Evolutionary conservation across 1,140 invertebrate species (phyloP).

Genomic region (Nymphalis io): DNA sequence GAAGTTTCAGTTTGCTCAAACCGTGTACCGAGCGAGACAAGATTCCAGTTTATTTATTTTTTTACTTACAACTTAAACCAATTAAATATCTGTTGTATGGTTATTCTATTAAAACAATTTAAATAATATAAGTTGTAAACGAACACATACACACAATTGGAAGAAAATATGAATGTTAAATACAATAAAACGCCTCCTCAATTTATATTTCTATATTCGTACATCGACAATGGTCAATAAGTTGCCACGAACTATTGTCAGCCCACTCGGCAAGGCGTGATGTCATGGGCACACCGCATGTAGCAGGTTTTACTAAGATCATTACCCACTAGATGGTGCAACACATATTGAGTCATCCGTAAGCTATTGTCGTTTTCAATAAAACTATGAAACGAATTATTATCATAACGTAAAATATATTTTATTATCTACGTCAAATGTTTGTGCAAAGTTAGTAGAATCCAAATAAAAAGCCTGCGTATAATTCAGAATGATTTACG

Average conservation of each 20-base stretch:
- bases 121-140: neutral
- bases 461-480: too few species aligned
- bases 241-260: conserved; percentile 3
- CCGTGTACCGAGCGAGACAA: too few species aligned
- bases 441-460: too few species aligned
- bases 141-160: neutral
- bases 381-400: too few species aligned
- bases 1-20: too few species aligned
- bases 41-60: too few species aligned
- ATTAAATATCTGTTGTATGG: too few species aligned
- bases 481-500: too few species aligned
- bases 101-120: too few species aligned
- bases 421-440: too few species aligned
- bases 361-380: neutral
- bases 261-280: conserved; percentile 7
- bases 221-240: conserved; percentile 12
- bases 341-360: neutral
- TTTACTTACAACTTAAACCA: too few species aligned
- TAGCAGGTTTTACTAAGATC: neutral
- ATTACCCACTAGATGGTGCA: conserved; percentile 4
- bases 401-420: too few species aligned
- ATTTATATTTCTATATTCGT: conserved; percentile 13
- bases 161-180: neutral
- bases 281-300: conserved; percentile 5
- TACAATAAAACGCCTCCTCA: conserved; percentile 2